Conservation (phyloP, 2,113 vertebrate species). For the Notothenia rossii region DNA sequence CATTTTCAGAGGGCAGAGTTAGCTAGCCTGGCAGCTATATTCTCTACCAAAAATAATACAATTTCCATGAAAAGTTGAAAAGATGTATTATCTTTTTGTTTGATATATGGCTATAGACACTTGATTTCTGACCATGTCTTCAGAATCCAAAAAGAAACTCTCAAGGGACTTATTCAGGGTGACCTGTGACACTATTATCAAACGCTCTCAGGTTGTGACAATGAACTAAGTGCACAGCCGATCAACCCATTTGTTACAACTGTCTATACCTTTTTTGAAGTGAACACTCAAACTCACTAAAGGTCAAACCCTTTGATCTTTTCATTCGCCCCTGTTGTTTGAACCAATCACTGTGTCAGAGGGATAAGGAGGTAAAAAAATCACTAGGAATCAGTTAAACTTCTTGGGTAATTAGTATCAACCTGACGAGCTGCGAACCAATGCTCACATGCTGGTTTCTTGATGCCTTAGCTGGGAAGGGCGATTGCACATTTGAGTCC, state of each 20-base stretch:
- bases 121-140: not conserved
- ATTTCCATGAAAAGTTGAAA: not conserved
- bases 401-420: slow-evolving; percentile 39
- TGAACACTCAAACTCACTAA: slow-evolving; percentile 53
- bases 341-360: slow-evolving; percentile 30
- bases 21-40: too few species aligned
- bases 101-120: not conserved
- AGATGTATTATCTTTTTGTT: not conserved
- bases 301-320: slow-evolving; percentile 52
- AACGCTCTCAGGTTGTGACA: not conserved
- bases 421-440: slow-evolving; percentile 31
- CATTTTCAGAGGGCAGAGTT: too few species aligned
- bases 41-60: too few species aligned
- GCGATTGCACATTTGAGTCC: slow-evolving; percentile 12
- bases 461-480: not conserved
- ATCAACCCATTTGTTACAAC: slow-evolving; percentile 50
- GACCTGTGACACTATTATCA: slow-evolving; percentile 20
- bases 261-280: slow-evolving; percentile 56
- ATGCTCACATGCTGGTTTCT: slow-evolving; percentile 31
- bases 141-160: not conserved
- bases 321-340: slow-evolving; percentile 29
- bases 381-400: slow-evolving; percentile 44
- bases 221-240: slow-evolving; percentile 19
- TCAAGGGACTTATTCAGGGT: not conserved
- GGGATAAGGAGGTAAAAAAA: slow-evolving; percentile 19